Evolutionary conservation across 2,888 invertebrate genomes (phyloP), one percentile per base, ranked within the genome.

Genomic region (Drosophila neotestacea): DNA sequence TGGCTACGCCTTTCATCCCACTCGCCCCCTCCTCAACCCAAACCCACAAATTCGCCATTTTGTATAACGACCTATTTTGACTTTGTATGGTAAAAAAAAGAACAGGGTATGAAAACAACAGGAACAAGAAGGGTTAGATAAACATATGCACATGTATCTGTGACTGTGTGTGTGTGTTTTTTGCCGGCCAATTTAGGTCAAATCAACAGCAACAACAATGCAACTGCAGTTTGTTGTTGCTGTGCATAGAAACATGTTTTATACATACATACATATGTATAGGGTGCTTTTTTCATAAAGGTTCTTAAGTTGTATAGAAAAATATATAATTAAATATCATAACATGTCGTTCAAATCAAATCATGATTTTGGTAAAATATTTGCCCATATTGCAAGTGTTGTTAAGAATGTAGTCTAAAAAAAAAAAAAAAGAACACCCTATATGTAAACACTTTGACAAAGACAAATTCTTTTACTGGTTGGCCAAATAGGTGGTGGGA

Each of bases 151-250:
- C 42, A 7, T 47, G 32, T 56, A 16, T 38, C 32, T 47, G 39
- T 32, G 38, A 39, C 3, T 38, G 46, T 55, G 13, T 47, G 11
- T 44, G 48, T 13, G 42, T 22, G 6, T 30, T 32, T 58, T 70
- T 71, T 71, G 67, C 75, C 71, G 50, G 58, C 48, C 65, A 73
- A 81, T 84, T 79, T 84, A 62, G 84, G 81, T 84, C 81, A 81
- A 76, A 76, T 44, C 51, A 69, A 46, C 65, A 38, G 61, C 63
- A 66, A 60, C 68, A 65, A 68, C 68, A 65, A 68, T 67, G 64
- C 63, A 58, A 70, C 56, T 63, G 34, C 39, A 32, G 44, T 22
- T 48, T 44, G 39, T 38, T 52, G 47, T 22, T 44, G 42, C 6
- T 44, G 44, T 11, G 44, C 55, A 7, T 22, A 59, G 28, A 72